Conservation (phyloP, 2,113 vertebrate genomes). For the Ictidomys tridecemlineatus region DNA sequence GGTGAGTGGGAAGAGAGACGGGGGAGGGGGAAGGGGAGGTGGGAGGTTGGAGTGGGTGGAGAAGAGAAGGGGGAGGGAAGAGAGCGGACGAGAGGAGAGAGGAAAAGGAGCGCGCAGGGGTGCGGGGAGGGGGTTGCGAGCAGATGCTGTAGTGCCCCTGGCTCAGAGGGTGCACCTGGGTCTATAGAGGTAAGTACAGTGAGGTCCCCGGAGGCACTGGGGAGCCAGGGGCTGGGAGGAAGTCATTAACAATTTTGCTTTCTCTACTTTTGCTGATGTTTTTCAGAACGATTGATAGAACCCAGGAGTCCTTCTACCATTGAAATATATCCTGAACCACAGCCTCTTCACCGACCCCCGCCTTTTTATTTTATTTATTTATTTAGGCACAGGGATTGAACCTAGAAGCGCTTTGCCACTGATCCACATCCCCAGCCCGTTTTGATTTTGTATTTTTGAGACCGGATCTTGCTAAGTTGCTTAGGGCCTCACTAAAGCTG, state of each 20-base stretch:
- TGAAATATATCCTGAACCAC: too few species aligned
- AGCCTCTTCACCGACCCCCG: too few species aligned
- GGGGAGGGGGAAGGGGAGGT: neutral
- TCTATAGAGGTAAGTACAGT: neutral
- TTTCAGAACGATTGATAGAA: too few species aligned
- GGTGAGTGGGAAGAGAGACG: too few species aligned
- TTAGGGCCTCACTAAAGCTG: too few species aligned
- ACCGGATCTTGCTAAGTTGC: too few species aligned
- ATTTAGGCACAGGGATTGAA: neutral
- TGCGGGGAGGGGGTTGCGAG: too few species aligned
- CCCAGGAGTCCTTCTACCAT: too few species aligned
- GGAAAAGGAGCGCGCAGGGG: neutral
- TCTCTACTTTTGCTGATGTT: neutral
- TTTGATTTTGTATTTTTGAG: neutral
- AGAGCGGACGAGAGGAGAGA: neutral
- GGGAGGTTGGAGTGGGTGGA: neutral
- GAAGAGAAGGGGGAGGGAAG: neutral
- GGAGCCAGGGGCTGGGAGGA: too few species aligned
- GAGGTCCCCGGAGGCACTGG: neutral
- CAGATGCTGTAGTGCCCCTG: too few species aligned
- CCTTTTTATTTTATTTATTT: neutral
- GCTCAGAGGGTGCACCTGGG: too few species aligned
- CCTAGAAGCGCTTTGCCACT: too few species aligned
- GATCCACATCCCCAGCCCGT: neutral
- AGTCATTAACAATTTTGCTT: neutral